phyloP scores from a whole-genome alignment of 2,797 vertebrate genomes.

The Cyclura pinguis region DNA sequence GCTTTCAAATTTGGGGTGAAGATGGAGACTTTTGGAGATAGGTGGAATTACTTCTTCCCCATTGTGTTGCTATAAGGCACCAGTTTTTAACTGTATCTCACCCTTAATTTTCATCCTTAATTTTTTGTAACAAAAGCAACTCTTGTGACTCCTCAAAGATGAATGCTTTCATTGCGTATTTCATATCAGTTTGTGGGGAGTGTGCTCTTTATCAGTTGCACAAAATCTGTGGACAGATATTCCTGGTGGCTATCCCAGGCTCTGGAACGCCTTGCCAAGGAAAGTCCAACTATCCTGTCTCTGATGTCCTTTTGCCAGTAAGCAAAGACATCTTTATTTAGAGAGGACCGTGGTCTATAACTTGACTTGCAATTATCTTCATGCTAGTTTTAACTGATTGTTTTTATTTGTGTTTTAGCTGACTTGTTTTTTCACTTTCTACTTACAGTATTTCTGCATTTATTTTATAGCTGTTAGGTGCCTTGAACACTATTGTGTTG shows the following conservation, averaged over 20 bases:
- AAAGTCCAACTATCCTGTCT: too few relatives aligned
- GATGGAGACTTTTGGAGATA: too few relatives aligned
- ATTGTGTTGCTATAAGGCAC: too few relatives aligned
- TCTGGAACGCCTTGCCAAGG: background rate
- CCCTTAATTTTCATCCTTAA: too few relatives aligned
- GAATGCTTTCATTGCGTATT: background rate
- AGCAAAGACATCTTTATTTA: background rate
- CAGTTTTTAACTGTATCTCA: too few relatives aligned
- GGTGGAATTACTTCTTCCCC: too few relatives aligned
- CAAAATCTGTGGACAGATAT: background rate
- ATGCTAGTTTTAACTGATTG: background rate
- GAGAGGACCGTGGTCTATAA: background rate
- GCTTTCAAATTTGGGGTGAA: background rate
- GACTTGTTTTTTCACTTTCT: background rate
- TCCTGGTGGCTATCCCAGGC: background rate
- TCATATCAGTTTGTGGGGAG: background rate
- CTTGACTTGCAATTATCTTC: background rate
- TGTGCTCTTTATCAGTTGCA: background rate
- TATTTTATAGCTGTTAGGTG: background rate
- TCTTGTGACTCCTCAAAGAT: background rate
- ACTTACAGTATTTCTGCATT: background rate
- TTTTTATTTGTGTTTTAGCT: background rate
- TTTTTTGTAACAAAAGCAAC: background rate
- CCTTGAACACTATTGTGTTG: background rate
- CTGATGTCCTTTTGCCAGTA: background rate